Evolutionary conservation across 2,888 invertebrate genomes (phyloP).

Genomic region (Pediacus dermestoides): DNA sequence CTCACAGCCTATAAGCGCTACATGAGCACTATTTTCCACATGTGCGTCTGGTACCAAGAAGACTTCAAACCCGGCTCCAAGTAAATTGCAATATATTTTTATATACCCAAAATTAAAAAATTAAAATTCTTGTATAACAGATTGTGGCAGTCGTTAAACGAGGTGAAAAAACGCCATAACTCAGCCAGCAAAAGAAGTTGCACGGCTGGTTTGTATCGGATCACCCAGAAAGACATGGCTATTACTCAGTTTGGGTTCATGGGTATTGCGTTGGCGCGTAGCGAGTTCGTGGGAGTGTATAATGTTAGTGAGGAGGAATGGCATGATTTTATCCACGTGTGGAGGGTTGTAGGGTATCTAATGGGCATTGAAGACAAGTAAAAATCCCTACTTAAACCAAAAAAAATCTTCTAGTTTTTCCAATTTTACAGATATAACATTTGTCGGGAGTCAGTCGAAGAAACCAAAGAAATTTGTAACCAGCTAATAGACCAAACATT

Average conservation of each 20-base stretch:
- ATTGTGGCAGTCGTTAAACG: constrained; percentile 64
- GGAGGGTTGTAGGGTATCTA: constrained; percentile 77
- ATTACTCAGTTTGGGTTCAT: constrained; percentile 86
- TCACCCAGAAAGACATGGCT: constrained; percentile 81
- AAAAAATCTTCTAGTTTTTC: constrained; percentile 20
- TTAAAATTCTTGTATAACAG: no score
- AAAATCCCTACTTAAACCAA: no score
- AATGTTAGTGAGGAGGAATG: constrained; percentile 61
- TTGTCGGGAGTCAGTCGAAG: constrained; percentile 60
- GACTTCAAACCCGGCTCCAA: constrained; percentile 60
- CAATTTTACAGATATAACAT: constrained; percentile 64
- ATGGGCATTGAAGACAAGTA: constrained; percentile 80
- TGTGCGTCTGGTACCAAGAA: constrained; percentile 72
- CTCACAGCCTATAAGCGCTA: constrained; percentile 72
- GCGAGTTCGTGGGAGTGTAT: constrained; percentile 58
- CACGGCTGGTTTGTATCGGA: constrained; percentile 51
- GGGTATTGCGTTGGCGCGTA: constrained; percentile 62
- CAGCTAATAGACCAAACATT: constrained; percentile 59
- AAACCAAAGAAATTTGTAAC: constrained; percentile 61
- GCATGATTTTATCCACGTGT: constrained; percentile 76
- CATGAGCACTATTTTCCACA: constrained; percentile 72
- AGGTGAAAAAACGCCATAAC: constrained; percentile 66
- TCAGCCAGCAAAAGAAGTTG: constrained; percentile 56
- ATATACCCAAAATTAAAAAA: no score
- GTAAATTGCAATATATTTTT: no score